Evolutionary conservation across 2,797 vertebrate genomes (phyloP).

Genomic region (Darevskia nairensis): DNA sequence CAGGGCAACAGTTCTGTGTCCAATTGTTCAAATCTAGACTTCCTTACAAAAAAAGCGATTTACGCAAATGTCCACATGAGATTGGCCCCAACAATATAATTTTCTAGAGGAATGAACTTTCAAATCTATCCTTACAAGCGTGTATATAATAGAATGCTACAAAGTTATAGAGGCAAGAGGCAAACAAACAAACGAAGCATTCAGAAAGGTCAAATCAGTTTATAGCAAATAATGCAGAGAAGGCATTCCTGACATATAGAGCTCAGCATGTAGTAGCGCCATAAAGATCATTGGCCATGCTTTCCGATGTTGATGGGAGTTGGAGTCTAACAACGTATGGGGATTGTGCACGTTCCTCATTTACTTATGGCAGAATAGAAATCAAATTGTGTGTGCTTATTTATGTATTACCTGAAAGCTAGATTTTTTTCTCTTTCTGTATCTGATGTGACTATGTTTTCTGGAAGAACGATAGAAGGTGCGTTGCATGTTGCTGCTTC

Average conservation of each 20-base stretch:
- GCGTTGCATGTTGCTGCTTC: conserved; percentile 76
- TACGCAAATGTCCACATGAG: background rate
- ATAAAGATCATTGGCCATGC: background rate
- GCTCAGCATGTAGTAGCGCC: background rate
- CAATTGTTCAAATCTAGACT: background rate
- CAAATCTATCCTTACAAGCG: fast-evolving
- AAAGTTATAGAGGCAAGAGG: background rate
- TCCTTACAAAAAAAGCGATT: background rate
- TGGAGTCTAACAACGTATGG: too few species aligned
- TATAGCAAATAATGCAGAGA: background rate
- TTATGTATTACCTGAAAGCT: conserved; percentile 82
- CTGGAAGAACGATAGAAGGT: conserved; percentile 90
- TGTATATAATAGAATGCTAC: background rate
- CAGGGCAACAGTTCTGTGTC: background rate
- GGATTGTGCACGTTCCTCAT: too few species aligned
- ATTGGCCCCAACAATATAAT: background rate
- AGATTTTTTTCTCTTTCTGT: conserved; percentile 82
- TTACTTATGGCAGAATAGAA: background rate
- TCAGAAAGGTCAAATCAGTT: background rate
- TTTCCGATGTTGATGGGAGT: too few species aligned
- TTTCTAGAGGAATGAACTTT: background rate
- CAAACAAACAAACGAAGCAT: background rate
- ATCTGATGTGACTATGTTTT: conserved; percentile 78
- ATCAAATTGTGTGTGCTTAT: background rate
- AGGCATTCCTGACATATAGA: background rate